These are phyloP conservation scores for Parus major DNA, from an alignment of 2,113 vertebrate species.

Conservation along the genomic window DNA sequence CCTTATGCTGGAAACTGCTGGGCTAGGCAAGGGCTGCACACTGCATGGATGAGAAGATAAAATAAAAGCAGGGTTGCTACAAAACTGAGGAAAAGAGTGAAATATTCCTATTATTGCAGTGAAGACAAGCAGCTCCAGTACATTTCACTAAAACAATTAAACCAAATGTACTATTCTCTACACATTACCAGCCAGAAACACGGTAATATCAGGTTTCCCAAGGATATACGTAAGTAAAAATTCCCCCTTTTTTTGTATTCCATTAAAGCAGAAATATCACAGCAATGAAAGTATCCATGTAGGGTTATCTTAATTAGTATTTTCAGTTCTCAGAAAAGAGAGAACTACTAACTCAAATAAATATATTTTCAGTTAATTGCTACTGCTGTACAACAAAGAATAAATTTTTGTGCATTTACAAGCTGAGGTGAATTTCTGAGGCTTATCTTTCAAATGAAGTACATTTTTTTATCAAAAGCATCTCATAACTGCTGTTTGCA, in stretches of 20 bases:
- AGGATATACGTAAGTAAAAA: not conserved
- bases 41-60: not conserved
- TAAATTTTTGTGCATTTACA: conserved; percentile 7
- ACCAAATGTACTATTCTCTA: not conserved
- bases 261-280: not conserved
- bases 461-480: conserved; percentile 34
- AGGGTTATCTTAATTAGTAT: not conserved
- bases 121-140: not conserved
- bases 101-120: not conserved
- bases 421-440: conserved; percentile 9
- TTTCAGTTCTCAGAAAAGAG: not conserved
- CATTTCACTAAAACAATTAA: not conserved
- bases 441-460: conserved; percentile 34
- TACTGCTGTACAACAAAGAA: not conserved
- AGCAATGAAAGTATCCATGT: not conserved
- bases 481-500: conserved; percentile 25
- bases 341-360: not conserved
- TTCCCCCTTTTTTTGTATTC: not conserved
- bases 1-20: not conserved
- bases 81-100: not conserved
- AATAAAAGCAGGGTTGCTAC: not conserved
- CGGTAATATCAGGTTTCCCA: not conserved
- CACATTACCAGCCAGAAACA: not conserved
- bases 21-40: not conserved
- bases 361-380: conserved; percentile 8